phyloP scores from a whole-genome alignment of 2,888 invertebrate species.

The Lamellibrachia columna region DNA sequence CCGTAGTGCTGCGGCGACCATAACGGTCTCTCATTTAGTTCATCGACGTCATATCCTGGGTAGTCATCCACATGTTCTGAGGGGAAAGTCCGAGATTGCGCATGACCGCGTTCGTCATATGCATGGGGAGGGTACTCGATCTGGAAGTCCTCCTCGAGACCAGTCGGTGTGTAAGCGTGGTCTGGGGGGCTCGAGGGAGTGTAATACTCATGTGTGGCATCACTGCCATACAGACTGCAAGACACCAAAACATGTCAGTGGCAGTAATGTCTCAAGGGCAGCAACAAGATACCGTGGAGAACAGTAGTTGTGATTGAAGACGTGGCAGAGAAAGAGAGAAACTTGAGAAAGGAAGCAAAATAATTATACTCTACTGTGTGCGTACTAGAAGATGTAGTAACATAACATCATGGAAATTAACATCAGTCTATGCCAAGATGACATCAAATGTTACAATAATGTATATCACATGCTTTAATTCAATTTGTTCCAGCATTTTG shows the following conservation, averaged over 20 bases:
- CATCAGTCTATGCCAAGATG: not conserved
- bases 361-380: not conserved
- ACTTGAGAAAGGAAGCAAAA: not conserved
- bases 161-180: conserved; percentile 42
- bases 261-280: not conserved
- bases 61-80: conserved; percentile 31
- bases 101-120: conserved; percentile 13
- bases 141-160: not conserved
- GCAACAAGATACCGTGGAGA: not conserved
- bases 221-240: conserved; percentile 42
- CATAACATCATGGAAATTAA: not conserved
- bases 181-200: conserved; percentile 42
- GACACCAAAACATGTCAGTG: conserved; percentile 19
- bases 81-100: not conserved
- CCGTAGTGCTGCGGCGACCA: conserved; percentile 32
- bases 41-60: conserved; percentile 22
- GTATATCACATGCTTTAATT: not conserved
- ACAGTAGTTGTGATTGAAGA: not conserved
- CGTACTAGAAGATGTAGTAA: not conserved
- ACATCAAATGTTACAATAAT: not conserved
- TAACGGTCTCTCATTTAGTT: not conserved
- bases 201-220: conserved; percentile 38
- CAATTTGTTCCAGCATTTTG: not conserved
- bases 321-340: not conserved
- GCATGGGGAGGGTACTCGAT: conserved; percentile 23